Base-by-base conservation (phyloP, 2,113 vertebrate species). In the Phoenicopterus ruber region DNA sequence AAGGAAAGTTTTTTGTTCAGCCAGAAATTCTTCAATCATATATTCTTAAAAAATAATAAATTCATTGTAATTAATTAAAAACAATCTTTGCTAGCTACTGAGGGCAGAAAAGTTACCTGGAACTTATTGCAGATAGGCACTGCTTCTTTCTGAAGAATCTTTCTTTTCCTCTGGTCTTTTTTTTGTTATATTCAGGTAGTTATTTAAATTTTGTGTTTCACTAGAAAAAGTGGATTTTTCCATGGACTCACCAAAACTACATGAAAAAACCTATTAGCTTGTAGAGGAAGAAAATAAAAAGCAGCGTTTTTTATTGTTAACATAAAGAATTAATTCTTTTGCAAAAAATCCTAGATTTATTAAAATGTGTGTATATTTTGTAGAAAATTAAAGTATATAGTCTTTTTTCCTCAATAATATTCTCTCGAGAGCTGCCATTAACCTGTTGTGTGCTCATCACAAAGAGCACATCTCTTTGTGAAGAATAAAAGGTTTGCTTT, bases 1-100 rank as follows among this genome's bases (percentile, higher is more conserved):
- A 97, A 79, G 86, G 85, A 93, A 96, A 81, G 82, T 65, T 94
- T 93, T 96, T 97, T 97, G 19, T 95, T 62, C 76, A 85, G 42
- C 82, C 74, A 95, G 93, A 95, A 90, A 95, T 80, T 96, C 54
- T 57, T 93, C 28, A 84, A 10, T n/a, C 2, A 13, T 46, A 36
- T 70, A 32, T 76, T 50, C 19, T 59, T 71, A 32, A 67, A 79
- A 94, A 52, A 44, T 66, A 97, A 69, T 77, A 96, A 76, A 78
- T n/a, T 58, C 0, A 88, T 20, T 90, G 24, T 47, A 95, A 73
- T 65, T 82, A 57, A 49, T 61, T 77, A 70, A 89, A 95, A 66
- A 7, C 5, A 63, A 78, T 79, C 7, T 81, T 92, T 46, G 40
- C 10, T 82, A 85, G 32, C 6, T 32, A 34, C 9, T 31, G 28